Evolutionary conservation across 2,888 invertebrate species (phyloP).

Genomic region (Anthrax anthrax): DNA sequence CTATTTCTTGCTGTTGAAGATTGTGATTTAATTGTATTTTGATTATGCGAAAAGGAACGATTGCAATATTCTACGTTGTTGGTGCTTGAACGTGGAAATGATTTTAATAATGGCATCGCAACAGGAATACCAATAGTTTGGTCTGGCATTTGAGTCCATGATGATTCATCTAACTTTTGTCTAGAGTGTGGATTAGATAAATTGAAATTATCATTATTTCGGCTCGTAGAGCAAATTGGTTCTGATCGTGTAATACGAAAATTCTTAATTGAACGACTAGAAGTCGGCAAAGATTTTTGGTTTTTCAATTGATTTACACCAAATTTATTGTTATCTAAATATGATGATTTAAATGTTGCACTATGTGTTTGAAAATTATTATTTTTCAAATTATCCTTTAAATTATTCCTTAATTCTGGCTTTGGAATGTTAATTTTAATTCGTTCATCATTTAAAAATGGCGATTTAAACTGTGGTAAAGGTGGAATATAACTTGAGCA

Average conservation of each 20-base stretch:
- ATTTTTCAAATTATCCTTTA: background rate
- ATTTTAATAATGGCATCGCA: slow-evolving; percentile 13
- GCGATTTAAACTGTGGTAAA: slow-evolving; percentile 31
- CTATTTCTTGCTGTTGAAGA: too few relatives aligned
- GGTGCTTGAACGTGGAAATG: slow-evolving; percentile 15
- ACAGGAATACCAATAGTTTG: slow-evolving; percentile 26
- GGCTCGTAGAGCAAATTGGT: background rate
- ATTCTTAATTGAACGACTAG: background rate
- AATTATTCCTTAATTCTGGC: slow-evolving; percentile 18
- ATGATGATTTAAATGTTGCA: background rate
- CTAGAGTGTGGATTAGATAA: background rate
- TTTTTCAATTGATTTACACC: background rate
- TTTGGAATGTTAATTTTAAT: slow-evolving; percentile 34
- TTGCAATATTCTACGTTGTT: too few relatives aligned
- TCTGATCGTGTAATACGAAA: slow-evolving; percentile 2
- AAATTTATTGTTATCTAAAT: background rate
- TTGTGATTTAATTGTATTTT: too few relatives aligned
- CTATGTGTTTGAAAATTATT: slow-evolving; percentile 2
- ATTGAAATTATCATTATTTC: background rate
- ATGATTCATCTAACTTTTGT: background rate
- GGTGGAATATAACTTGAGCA: slow-evolving; percentile 27
- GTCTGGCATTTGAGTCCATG: slow-evolving; percentile 22
- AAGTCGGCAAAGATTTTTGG: background rate
- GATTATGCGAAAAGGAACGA: too few relatives aligned
- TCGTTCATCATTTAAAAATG: slow-evolving; percentile 30